Conservation (phyloP, 2,797 vertebrate species). For the Eremophila alpestris region DNA sequence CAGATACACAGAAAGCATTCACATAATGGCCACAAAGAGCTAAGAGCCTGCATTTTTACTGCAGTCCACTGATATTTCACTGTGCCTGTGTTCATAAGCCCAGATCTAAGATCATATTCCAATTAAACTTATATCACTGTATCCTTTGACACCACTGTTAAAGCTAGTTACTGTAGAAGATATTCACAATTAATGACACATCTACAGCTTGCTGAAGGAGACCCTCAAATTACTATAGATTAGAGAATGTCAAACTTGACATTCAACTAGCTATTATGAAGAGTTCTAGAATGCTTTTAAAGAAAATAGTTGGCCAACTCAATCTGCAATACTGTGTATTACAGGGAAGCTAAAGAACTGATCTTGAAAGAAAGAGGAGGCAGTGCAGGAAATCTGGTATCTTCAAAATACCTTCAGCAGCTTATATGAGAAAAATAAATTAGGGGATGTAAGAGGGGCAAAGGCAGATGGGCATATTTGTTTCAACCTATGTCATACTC, state of each 20-base stretch:
- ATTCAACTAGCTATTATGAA: background rate
- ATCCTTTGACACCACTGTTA: background rate
- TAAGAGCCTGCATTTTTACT: background rate
- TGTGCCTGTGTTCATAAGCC: background rate
- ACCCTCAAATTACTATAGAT: background rate
- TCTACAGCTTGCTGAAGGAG: background rate
- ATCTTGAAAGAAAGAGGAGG: background rate
- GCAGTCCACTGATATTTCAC: background rate
- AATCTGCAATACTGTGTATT: background rate
- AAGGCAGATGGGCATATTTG: background rate
- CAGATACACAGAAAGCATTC: background rate
- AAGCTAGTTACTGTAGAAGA: background rate
- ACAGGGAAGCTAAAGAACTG: background rate
- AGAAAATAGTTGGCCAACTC: background rate
- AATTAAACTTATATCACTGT: background rate
- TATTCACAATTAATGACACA: background rate
- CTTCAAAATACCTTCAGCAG: background rate
- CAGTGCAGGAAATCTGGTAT: background rate
- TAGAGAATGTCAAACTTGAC: background rate
- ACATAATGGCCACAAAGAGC: background rate
- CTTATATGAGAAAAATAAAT: background rate
- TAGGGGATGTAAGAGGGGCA: background rate
- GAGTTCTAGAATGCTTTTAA: background rate
- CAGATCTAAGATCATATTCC: background rate
- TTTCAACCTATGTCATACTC: background rate